Base-by-base conservation (phyloP, 1,140 invertebrate species). In the Plutomurus gul region DNA sequence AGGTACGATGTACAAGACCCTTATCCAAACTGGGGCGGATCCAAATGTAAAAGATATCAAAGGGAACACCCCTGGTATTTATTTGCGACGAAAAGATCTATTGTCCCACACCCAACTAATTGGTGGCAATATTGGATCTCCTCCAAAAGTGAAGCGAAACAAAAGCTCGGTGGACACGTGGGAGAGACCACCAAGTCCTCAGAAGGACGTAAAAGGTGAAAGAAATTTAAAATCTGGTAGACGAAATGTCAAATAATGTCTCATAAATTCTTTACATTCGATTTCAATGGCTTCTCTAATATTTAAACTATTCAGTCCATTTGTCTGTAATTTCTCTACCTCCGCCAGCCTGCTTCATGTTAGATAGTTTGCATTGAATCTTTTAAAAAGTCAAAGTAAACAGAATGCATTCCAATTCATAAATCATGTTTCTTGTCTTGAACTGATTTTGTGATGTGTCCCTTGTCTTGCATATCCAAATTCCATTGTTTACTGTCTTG, bases 11-110 rank as follows among this genome's bases (percentile, higher is more conserved):
- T 96, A 94, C 86, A 94, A 95, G 86, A 49, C 30, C 60, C 87
- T 97, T 43, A 87, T 93, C 83, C 93, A 95, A 85, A 88, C 95
- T 60, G 95, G 95, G 47, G 93, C 93, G 16, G 94, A 96, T 87
- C 90, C 92, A 3, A 92, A 93, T 81, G 87, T 92, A 51, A 89
- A 92, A 84, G 96, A 97, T 87, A 93, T 94, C 5, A 1, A 20
- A 13, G 79, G 70, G 10, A 73, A 81, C 37, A 72, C 79, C 25
- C 77, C 78, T 22, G 80, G 94, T 81, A 92, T 92, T 84, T 95
- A 94, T 85, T 88, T 91, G 81, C 88, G 90, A 81, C 90, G 91
- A 84, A 91, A 91, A 73, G 88, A 88, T 39, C 89, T 92, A 56
- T 87, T 95, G 46, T 91, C 91, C 22, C 92, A 93, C 84, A 46